Base-by-base conservation (phyloP, 2,888 invertebrate genomes). In the Dynastes tityus region DNA sequence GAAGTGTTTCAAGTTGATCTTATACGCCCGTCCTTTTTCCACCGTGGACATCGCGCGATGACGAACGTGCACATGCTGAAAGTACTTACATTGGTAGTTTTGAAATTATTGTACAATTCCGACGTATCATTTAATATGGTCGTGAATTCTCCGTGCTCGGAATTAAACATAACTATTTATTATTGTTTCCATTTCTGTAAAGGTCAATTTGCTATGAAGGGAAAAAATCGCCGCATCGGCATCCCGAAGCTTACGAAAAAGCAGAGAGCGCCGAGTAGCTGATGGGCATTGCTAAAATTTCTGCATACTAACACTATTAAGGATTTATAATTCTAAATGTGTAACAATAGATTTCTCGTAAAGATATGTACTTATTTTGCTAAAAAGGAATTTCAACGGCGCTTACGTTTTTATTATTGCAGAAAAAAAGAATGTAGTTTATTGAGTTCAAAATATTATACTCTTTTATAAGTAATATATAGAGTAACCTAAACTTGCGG, bases 51-150 rank as follows among this genome's bases (percentile, higher is more conserved):
- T 53, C 65, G 67, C 64, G 40, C 58, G 49, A 70, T 73, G 73
- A 55, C 71, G 37, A 73, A 40, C 55, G 55, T 58, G 70, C 40
- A 45, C 77, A 70, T 37, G 37, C 71, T 45, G 58, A 68, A 70
- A 65, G 74, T 27, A 65, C 67, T 63, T 65, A 67, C 55, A 76
- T 63, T 65, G 22, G 73, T 74, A 55, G 67, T 79, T 71, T 64
- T 67, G 65, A 77, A 73, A 79, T 78, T 82, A 84, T 83, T 83
- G 84, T 85, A 85, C 84, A 84, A 86, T 85, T 84, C 85, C 85
- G 82, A 82, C 78, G 84, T 82, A 81, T 82, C 83, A 84, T 85
- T 85, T 85, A 85, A 85, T 85, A 85, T 85, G 85, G 84, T 84
- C 80, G 83, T 81, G 82, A 75, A 80, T 80, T 79, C 74, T 80